Base-by-base conservation (phyloP, 53 echinoderm and acorn worm species). In the Paracentrotus lividus region DNA sequence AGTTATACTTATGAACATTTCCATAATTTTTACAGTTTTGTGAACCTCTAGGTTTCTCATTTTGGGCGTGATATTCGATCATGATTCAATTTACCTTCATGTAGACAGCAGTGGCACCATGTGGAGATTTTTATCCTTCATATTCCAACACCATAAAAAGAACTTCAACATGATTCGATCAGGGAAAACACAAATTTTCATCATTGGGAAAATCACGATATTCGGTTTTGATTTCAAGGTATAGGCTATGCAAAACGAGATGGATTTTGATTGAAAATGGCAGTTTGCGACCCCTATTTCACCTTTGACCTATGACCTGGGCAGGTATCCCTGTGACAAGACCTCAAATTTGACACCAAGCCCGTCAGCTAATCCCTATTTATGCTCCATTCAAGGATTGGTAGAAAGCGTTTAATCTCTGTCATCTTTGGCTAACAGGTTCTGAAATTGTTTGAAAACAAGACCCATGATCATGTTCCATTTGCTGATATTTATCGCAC, bases 371-470 rank as follows among this genome's bases (percentile, higher is more conserved):
- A 20, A 72, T 40, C 72, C 72, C 18, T 72, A 72, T 36, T 72
- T 72, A 72, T 40, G 72, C 72, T 72, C 5, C 72, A 40, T 40
- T 72, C 72, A 40, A 72, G 40, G n/a, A n/a, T 4, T 2, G 72
- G 40, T 72, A 72, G 32, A 72, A 72, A 38, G 72, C 36, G 20
- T 72, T 72, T 72, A 72, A 72, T 72, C 72, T 72, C 40, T 72
- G 72, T 72, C 36, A 72, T 72, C 72, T 72, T 72, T 72, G 36
- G 72, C 36, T 72, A 72, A 72, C 72, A 72, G 72, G 72, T 72
- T 40, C 72, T 21, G 21, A 72, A 72, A 72, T 72, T 72, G 72
- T 72, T 18, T 72, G 72, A 72, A 72, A 72, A 72, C 72, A 72
- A 40, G 40, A 21, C n/a, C n/a, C 21, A 40, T 40, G 72, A 72